A percentile compares a stretch with the other conserved stretches of the same genome.
Conservation (phyloP, 1,140 invertebrate genomes). For the Berghia stephanieae region DNA sequence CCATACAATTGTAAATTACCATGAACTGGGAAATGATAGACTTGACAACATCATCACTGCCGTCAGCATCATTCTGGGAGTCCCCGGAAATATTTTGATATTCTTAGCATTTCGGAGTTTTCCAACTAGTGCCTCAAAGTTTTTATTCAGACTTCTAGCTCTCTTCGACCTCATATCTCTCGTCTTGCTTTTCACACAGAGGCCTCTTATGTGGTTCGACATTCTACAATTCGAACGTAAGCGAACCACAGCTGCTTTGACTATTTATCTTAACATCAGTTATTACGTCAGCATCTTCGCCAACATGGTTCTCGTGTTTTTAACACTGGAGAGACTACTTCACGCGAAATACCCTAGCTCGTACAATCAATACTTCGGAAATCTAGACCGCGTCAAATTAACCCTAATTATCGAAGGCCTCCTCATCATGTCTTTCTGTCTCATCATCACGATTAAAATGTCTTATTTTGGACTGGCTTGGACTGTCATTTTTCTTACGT, state of each 20-base stretch:
- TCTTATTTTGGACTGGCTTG: conserved; percentile 14
- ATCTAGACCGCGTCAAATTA: background rate
- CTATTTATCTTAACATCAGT: background rate
- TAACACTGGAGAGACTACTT: conserved; percentile 6
- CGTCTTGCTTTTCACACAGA: background rate
- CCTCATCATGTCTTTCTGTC: background rate
- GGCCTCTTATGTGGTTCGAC: background rate
- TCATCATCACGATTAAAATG: conserved; percentile 23
- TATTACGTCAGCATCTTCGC: conserved; percentile 25
- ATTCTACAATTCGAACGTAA: background rate
- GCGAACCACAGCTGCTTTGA: background rate
- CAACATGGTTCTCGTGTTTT: conserved; percentile 20
- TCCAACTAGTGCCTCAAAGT: background rate
- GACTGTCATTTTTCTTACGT: conserved; percentile 13
- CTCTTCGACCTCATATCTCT: background rate
- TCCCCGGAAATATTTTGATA: conserved; percentile 12
- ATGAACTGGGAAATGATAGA: no score
- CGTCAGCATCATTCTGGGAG: background rate
- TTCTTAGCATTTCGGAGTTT: conserved; percentile 3
- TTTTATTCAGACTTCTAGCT: background rate
- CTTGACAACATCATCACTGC: no score
- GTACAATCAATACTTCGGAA: background rate
- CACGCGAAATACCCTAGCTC: background rate
- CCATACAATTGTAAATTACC: no score
- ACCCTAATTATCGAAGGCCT: background rate